phyloP scores from a whole-genome alignment of 2,797 vertebrate genomes.

The Tapera naevia region DNA sequence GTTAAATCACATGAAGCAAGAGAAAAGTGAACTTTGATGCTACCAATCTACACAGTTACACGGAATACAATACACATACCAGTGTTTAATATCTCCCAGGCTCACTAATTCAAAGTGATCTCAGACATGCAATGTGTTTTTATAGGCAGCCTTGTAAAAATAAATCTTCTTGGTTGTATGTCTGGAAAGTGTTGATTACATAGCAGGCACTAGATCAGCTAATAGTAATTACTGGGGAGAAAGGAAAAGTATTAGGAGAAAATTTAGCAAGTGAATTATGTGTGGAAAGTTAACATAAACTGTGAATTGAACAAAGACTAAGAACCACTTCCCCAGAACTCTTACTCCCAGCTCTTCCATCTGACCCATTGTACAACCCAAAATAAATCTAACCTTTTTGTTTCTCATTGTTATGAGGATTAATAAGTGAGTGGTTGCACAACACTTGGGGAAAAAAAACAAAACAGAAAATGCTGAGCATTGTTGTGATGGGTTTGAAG shows the following conservation, averaged over 20 bases:
- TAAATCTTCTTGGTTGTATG: not conserved
- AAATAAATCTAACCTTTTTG: not conserved
- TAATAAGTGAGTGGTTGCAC: not conserved
- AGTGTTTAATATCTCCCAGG: not conserved
- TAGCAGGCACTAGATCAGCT: not conserved
- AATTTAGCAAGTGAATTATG: not conserved
- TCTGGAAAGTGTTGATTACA: not conserved
- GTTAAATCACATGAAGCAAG: not conserved
- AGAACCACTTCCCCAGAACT: not conserved
- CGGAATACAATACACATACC: not conserved
- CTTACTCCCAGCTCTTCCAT: not conserved
- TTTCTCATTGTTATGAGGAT: not conserved
- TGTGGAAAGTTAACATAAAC: not conserved
- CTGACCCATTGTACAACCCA: not conserved
- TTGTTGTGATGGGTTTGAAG: not conserved
- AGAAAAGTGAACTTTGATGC: not conserved
- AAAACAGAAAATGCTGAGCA: not conserved
- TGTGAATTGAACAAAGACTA: not conserved
- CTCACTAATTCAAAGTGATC: not conserved
- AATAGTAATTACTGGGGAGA: not conserved
- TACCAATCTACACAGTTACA: not conserved
- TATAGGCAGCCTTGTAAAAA: slow-evolving; percentile 6
- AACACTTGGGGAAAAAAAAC: not conserved
- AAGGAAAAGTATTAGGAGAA: not conserved
- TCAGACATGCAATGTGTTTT: not conserved